Conservation (phyloP, 2,113 vertebrate species). For the Epinephelus fuscoguttatus region DNA sequence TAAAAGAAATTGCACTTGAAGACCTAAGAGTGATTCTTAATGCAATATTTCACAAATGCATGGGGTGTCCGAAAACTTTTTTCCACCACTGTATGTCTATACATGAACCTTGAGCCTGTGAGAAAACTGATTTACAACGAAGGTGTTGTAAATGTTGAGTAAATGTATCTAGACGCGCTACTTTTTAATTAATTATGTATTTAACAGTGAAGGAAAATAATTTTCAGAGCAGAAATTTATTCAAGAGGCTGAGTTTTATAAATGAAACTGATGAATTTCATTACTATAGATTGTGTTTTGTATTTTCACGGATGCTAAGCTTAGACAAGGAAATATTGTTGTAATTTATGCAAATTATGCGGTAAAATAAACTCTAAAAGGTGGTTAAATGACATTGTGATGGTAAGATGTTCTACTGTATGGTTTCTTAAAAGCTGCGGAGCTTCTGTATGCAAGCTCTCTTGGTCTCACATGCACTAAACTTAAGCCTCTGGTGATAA, state of each 20-base stretch:
- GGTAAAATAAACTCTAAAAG: background rate
- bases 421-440: too few relatives aligned
- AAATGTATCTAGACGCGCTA: background rate
- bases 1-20: too few relatives aligned
- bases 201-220: background rate
- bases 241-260: background rate
- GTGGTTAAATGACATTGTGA: background rate
- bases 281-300: background rate
- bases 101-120: background rate
- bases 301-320: too few relatives aligned
- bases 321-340: background rate
- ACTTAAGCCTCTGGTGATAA: conserved; percentile 45
- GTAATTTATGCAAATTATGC: background rate
- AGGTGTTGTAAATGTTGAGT: background rate
- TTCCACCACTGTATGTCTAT: too few relatives aligned
- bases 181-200: background rate
- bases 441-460: background rate
- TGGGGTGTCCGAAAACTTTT: too few relatives aligned
- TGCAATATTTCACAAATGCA: too few relatives aligned
- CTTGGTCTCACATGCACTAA: conserved; percentile 29
- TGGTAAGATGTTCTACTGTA: background rate
- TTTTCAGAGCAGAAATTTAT: background rate
- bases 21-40: too few relatives aligned
- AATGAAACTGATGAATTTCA: background rate
- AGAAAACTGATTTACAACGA: background rate